Evolutionary conservation across 2,113 vertebrate genomes (phyloP), one percentile per base, ranked within the genome.

Genomic region (Cyphomyrus discorhynchus): DNA sequence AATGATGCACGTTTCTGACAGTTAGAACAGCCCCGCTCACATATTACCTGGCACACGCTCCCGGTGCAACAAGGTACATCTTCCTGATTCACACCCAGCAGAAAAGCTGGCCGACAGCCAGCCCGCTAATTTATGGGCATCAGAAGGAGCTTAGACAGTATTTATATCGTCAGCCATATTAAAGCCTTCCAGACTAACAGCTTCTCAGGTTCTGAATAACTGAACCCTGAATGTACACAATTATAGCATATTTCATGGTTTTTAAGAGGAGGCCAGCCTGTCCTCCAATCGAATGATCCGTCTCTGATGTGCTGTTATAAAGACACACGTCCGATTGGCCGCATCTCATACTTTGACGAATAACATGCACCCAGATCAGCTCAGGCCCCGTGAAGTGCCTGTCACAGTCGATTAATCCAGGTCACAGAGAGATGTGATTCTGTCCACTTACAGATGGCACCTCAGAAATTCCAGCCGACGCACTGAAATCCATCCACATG

Each of bases 401-500:
- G 35, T 80, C 74, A 39, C 74, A 42, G n/a, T 13, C 66, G 8
- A 74, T 74, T 13, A 74, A 74, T 74, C 66, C 66, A 15, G n/a
- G 74, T 39, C 31, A 5, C 74, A 19, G 35, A 42, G 31, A 42
- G 35, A 80, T 17, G 74, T 39, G 74, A 35, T 15, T 19, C 1
- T 8, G 35, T 39, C 13, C 35, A 80, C 5, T 80, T 80, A 42
- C 13, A 42, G 1, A 42, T 13, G 10, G 45, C 13, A 91, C 87
- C 89, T 91, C 86, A 86, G 77, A 90, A 86, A 88, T 91, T 82
- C 91, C 91, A 90, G 89, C 92, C 89, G 91, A 50, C 91, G 89
- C 88, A 91, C 91, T 91, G 92, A 92, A 94, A 88, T 66, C 93
- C 90, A n/a, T 19, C 93, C 92, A 94, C 92, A 92, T 90, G 91